Base-by-base conservation (phyloP, 2,113 vertebrate genomes). In the Myrmophylax atrothorax region DNA sequence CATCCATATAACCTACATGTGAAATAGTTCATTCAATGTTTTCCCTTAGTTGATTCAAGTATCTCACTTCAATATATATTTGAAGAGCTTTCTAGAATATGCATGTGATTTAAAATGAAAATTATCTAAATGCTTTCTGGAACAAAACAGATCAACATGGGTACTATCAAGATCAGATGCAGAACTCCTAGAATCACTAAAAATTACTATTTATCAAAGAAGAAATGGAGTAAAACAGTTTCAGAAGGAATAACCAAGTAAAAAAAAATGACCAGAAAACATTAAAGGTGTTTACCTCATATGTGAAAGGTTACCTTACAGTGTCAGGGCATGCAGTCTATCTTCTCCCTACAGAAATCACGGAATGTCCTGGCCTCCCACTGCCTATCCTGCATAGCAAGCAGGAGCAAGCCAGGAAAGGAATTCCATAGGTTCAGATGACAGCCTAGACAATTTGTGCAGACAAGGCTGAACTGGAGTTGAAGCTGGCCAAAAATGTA, bases 231-330 rank as follows among this genome's bases (percentile, higher is more conserved):
- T 46, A 49, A 67, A 74, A 62, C 17, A 79, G 3, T 22, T 72
- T 33, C 18, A 69, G 73, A 64, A 50, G 2, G 14, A 59, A 50
- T 10, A 25, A 68, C 13, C 28, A 12, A 79, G 40, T 37, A 83
- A 83, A 67, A 38, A 67, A 38, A 31, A 19, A 4, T 5, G 16
- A 11, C 4, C 10, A 60, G 59, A 59, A 67, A 46, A 17, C 4
- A 7, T 17, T 28, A 37, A 58, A 4, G 11, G 5, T 23, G 12
- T 38, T 86, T 28, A n/a, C 13, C 19, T 50, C 7, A 10, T 6
- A 19, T 5, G 9, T 4, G 9, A 37, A 79, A 33, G 24, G 76
- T 42, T 63, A 18, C 0, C 2, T 70, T 66, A 46, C 0, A 0
- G 13, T 10, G n/a, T 46, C 46, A 6, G 1, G 3, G 50, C 18